Evolutionary conservation across 2,797 vertebrate species (phyloP), one percentile per base, ranked within the genome.

Genomic region (Danio tinwini): DNA sequence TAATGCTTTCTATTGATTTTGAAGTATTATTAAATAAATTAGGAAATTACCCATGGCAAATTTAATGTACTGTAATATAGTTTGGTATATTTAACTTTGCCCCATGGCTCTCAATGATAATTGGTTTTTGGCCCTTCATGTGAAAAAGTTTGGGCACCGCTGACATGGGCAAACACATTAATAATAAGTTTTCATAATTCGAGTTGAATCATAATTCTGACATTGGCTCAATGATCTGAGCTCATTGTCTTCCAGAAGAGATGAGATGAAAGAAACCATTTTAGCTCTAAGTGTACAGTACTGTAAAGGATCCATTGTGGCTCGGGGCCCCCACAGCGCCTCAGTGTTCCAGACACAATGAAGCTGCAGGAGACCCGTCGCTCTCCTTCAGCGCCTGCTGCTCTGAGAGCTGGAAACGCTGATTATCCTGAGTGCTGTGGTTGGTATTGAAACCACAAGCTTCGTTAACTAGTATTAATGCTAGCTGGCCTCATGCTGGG

Each of bases 251-350:
- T 53, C 49, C 10, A 39, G 21, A 12, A 56, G 29, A 1, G 40
- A 19, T 42, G 39, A 14, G 37, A 72, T 72, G 53, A 72, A 72
- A 72, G 39, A 12, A 58, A 14, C 17, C 69, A 58, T 44, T 56
- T 21, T 72, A 39, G 52, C 50, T 21, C 52, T 11, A 40, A 53
- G n/a, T 49, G 49, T 21, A 53, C 10, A 56, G 44, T 37, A 21
- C 11, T 53, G 50, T 42, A 21, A 56, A 56, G 52, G 7, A 71
- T 37, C 68, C 52, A 7, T 7, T 69, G 13, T 69, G 65, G 47
- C 13, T 17, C 47, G 52, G 67, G 2, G 3, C 44, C 49, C 13
- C 19, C 64, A 49, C 63, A 65, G 17, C 0, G 6, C 4, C 12
- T 29, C 5, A 49, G 44, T 29, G 16, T 53, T 10, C 7, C 14